Evolutionary conservation across 2,888 invertebrate genomes (phyloP).

Genomic region (Heteropelma amictum): DNA sequence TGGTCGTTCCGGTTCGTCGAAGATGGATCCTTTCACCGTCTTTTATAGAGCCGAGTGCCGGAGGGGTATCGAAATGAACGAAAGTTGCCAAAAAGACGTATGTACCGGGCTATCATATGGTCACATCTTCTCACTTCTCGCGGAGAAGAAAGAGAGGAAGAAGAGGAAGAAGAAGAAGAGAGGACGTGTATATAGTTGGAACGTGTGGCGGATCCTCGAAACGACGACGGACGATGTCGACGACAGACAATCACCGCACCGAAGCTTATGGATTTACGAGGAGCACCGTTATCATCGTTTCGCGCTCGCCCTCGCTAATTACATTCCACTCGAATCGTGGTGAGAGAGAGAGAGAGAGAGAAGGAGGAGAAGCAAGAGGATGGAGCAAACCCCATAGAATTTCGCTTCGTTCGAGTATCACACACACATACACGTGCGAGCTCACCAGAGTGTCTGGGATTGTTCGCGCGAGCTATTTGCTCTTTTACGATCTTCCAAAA

Average conservation of each 20-base stretch:
- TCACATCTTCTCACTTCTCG: not conserved
- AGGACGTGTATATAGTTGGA: slow-evolving; percentile 19
- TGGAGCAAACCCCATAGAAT: not conserved
- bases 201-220: slow-evolving; percentile 37
- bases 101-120: not conserved
- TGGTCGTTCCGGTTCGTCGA: slow-evolving; percentile 38
- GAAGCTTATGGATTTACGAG: slow-evolving; percentile 61
- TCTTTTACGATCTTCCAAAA: slow-evolving; percentile 38
- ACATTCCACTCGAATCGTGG: slow-evolving; percentile 58
- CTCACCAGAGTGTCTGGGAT: slow-evolving; percentile 16
- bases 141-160: slow-evolving; percentile 7
- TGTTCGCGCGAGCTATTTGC: slow-evolving; percentile 23
- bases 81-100: not conserved
- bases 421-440: not conserved
- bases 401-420: not conserved
- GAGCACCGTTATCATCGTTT: slow-evolving; percentile 63
- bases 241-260: slow-evolving; percentile 52
- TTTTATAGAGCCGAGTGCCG: slow-evolving; percentile 17
- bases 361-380: not conserved
- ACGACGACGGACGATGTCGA: slow-evolving; percentile 34
- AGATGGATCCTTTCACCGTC: slow-evolving; percentile 32
- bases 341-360: slow-evolving; percentile 6
- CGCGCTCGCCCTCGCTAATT: slow-evolving; percentile 64
- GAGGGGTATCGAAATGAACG: not conserved
- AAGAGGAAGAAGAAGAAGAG: slow-evolving; percentile 1